Evolutionary conservation across 2,113 vertebrate genomes (phyloP).

Genomic region (Rhinichthys klamathensis): DNA sequence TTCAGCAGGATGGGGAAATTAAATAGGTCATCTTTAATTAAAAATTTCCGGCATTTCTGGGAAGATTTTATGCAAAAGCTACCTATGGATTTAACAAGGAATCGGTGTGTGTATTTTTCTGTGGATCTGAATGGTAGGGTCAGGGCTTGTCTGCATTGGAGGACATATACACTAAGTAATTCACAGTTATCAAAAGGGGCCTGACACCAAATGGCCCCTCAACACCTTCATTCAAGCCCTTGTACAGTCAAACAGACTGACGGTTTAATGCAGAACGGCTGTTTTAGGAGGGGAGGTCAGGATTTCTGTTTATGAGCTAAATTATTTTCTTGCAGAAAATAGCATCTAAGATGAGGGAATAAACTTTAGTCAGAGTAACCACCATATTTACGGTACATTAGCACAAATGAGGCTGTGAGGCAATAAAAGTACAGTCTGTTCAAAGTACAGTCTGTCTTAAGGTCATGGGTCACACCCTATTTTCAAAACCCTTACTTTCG

Average conservation of each 20-base stretch:
- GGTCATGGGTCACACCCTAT: not conserved
- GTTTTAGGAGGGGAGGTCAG: not conserved
- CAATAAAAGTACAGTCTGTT: not conserved
- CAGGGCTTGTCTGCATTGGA: slow-evolving; percentile 3
- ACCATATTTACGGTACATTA: not conserved
- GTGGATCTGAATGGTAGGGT: not conserved
- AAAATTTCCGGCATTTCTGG: not conserved
- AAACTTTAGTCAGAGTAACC: not conserved
- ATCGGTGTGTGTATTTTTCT: slow-evolving; percentile 18
- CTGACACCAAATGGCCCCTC: slow-evolving; percentile 33
- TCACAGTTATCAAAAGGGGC: slow-evolving; percentile 55
- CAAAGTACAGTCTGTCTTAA: not conserved
- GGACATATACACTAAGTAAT: slow-evolving; percentile 33
- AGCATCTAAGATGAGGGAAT: not conserved
- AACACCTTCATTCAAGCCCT: slow-evolving; percentile 40
- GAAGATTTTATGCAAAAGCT: not conserved
- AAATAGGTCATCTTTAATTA: slow-evolving; percentile 1
- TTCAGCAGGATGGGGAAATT: not conserved
- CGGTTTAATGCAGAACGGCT: not conserved
- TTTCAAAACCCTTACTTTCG: not conserved
- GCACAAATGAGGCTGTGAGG: not conserved
- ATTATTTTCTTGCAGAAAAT: not conserved
- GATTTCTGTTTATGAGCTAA: not conserved
- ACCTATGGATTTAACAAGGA: not conserved
- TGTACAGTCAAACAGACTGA: slow-evolving; percentile 31